Conservation (phyloP, 1,140 invertebrate genomes). For the Drosophila guanche region DNA sequence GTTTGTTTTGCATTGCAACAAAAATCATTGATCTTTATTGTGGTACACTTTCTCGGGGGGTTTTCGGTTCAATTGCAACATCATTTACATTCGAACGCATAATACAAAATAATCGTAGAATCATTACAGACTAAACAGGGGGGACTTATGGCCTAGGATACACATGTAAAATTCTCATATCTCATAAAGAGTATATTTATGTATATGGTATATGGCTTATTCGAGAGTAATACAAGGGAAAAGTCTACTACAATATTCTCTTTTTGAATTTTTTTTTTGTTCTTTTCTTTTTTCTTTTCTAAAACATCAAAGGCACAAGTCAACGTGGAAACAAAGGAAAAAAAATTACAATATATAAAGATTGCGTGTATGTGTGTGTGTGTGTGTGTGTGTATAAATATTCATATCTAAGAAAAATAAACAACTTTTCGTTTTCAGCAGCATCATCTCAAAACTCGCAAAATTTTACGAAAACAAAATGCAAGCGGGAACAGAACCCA, state of each 20-base stretch:
- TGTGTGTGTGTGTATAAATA: slow-evolving; percentile 40
- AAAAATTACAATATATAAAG: slow-evolving; percentile 60
- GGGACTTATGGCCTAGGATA: slow-evolving; percentile 67
- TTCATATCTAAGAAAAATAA: slow-evolving; percentile 37
- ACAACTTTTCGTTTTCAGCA: slow-evolving; percentile 49
- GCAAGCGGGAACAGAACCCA: slow-evolving; percentile 15
- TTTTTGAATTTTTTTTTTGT: slow-evolving; percentile 26
- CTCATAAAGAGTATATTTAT: slow-evolving; percentile 50
- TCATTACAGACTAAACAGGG: slow-evolving; percentile 62
- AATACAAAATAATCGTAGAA: slow-evolving; percentile 72
- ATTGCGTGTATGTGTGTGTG: slow-evolving; percentile 6
- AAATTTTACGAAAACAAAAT: slow-evolving; percentile 25
- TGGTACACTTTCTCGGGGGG: slow-evolving; percentile 57
- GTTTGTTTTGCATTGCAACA: slow-evolving; percentile 70
- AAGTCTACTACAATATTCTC: slow-evolving; percentile 48
- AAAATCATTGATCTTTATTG: slow-evolving; percentile 83
- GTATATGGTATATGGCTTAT: slow-evolving; percentile 72
- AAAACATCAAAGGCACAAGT: slow-evolving; percentile 83
- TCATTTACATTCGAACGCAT: slow-evolving; percentile 76
- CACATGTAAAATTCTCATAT: slow-evolving; percentile 78
- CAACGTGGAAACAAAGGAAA: slow-evolving; percentile 81
- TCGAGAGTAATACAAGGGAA: slow-evolving; percentile 73
- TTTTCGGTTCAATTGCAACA: slow-evolving; percentile 75
- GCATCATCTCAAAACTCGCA: slow-evolving; percentile 50
- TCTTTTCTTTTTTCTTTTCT: slow-evolving; percentile 41